Base-by-base conservation (phyloP, 2,113 vertebrate genomes). In the Petroica traversi region DNA sequence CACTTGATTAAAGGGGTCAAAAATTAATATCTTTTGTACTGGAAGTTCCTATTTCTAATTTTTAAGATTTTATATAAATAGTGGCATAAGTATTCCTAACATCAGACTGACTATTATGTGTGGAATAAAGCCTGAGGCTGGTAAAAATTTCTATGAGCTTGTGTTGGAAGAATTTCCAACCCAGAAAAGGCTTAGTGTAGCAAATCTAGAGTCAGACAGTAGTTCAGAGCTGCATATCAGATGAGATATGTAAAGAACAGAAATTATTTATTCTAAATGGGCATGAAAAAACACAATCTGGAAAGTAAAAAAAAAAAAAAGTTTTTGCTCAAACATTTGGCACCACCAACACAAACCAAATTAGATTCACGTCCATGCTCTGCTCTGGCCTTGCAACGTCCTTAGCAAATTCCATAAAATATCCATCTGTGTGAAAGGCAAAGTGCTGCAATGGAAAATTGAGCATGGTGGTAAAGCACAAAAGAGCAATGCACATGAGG, bases 371-470 rank as follows among this genome's bases (percentile, higher is more conserved):
- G 58, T 19, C 94, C 49, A 71, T 73, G 63, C 36, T 83, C 34
- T 62, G 38, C 69, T 86, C 68, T 92, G 72, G 63, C 72, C 72
- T 95, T 93, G 61, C 40, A 74, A 74, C 2, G 28, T 77, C 76
- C 83, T 91, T 67, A 74, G 46, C 83, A 93, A 89, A 94, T 91
- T 81, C 79, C 72, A 86, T 52, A 66, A 83, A 95, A 85, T 77
- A 84, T 41, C 79, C 72, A 52, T 83, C 72, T 84, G 33, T 83
- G 61, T 55, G 69, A 55, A 58, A 93, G 79, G 55, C 72, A 92
- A 38, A 80, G 51, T 62, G 63, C 61, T 93, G 82, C 67, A 41
- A 25, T 34, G 51, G 82, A 62, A 85, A 95, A 80, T 5, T 67
- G 40, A 79, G 63, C 3, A 2, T 23, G 43, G 48, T 57, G 49